Base-by-base conservation (phyloP, 2,888 invertebrate species). In the Plebejus argus region DNA sequence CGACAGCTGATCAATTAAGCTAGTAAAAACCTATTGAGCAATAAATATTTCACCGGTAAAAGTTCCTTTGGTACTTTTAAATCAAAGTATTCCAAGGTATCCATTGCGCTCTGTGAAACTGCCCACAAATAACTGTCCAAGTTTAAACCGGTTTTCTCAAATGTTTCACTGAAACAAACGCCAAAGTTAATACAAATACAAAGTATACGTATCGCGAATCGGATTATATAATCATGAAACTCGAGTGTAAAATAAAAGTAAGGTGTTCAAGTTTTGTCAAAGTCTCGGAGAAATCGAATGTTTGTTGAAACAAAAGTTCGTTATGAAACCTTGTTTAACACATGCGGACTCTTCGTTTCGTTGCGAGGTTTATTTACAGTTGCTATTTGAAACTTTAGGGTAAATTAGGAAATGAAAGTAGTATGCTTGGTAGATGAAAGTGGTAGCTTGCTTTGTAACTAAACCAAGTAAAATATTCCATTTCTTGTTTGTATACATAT, bases 81-180 rank as follows among this genome's bases (percentile, higher is more conserved):
- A 76, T 81, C 80, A 76, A 81, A 56, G 76, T 77, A 80, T 56
- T 80, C 79, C 45, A 81, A 71, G 45, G 79, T 79, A 56, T 81
- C 79, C 72, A 81, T 78, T 35, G 79, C 78, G n/a, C 78, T 72
- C 45, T 77, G 79, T 28, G 80, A 28, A 77, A 81, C 79, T 8
- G 81, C 78, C 80, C 80, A 81, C 53, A 79, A 58, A 76, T 78
- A 80, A 70, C 56, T 70, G 39, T 78, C 77, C 10, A 76, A 23
- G 23, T 79, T 76, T 53, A 79, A 78, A 75, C 78, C 81, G 0
- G 81, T 79, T 71, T 71, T n/a, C 39, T 79, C 76, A 56, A 76
- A 58, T 10, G 77, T 76, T 39, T 77, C 18, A 28, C 79, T 81
- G 61, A 53, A 74, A 74, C 49, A 74, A 74, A 74, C 74, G 49